A percentile compares a stretch with the other conserved stretches of the same genome.
Conservation (phyloP, 2,888 invertebrate genomes). For the Balanococcus diminutus region DNA sequence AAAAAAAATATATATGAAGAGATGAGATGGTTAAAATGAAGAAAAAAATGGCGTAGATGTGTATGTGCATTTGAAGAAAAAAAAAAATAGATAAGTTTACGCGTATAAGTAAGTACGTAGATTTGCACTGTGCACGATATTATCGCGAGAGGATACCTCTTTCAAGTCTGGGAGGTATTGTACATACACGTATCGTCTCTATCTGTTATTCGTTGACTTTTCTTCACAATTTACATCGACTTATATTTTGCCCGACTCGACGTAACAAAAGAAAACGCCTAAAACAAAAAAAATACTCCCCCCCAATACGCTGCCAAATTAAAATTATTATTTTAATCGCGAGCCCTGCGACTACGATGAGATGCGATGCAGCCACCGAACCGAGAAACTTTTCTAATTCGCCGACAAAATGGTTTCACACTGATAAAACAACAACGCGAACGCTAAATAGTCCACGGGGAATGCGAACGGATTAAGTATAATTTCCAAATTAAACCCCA, state of each 20-base stretch:
- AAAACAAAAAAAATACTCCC: not conserved
- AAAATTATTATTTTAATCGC: not conserved
- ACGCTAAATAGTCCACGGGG: not conserved
- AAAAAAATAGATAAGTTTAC: not conserved
- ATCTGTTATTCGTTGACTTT: not conserved
- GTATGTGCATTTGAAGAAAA: not conserved
- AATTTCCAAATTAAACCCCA: conserved; percentile 5
- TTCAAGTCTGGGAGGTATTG: too few relatives aligned
- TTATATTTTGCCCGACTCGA: not conserved
- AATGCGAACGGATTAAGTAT: not conserved
- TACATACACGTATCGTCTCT: not conserved
- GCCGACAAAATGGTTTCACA: conserved; percentile 11
- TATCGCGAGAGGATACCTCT: not conserved
- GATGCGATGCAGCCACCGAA: not conserved
- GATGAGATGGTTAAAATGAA: conserved; percentile 33
- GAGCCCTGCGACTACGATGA: not conserved
- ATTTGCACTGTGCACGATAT: conserved; percentile 38
- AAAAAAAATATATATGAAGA: not conserved
- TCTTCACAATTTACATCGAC: too few relatives aligned
- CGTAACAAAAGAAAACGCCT: not conserved
- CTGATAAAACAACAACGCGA: not conserved
- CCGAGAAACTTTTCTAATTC: not conserved
- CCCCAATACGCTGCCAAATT: not conserved
- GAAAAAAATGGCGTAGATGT: not conserved
- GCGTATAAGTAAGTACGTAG: conserved; percentile 1